A percentile compares a stretch with the other conserved stretches of the same genome.
Conservation (phyloP, 2,888 invertebrate genomes). For the Melitaea athalia region DNA sequence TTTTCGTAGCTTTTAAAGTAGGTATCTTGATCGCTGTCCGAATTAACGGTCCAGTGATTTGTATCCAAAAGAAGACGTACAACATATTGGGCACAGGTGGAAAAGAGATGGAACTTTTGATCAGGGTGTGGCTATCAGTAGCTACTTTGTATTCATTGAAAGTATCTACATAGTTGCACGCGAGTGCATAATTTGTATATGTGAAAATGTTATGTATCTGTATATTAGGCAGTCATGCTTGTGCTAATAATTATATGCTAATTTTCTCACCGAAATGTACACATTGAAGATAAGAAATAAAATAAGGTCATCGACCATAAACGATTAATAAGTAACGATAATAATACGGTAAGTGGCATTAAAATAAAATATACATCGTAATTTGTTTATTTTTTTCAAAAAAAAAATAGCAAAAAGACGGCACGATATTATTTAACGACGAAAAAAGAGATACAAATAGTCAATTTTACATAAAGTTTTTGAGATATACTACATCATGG, state of each 20-base stretch:
- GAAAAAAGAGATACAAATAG: constrained; percentile 1
- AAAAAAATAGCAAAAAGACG: neutral
- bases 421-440: neutral
- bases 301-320: constrained; percentile 1
- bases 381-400: neutral
- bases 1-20: constrained; percentile 14
- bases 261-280: constrained; percentile 62
- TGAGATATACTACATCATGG: constrained; percentile 48
- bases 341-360: neutral
- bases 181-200: constrained; percentile 50
- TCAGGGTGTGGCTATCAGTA: constrained; percentile 74
- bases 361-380: neutral
- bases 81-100: constrained; percentile 48
- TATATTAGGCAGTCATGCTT: constrained; percentile 55
- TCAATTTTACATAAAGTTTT: constrained; percentile 21
- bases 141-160: constrained; percentile 67
- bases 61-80: constrained; percentile 50
- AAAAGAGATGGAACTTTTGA: constrained; percentile 60
- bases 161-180: constrained; percentile 61
- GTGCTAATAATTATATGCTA: constrained; percentile 69
- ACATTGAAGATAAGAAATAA: constrained; percentile 38
- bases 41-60: constrained; percentile 52
- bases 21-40: constrained; percentile 28
- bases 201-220: constrained; percentile 39
- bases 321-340: neutral